These are phyloP conservation scores for Oreotrochilus melanogaster DNA, from an alignment of 2,113 vertebrate genomes.

Conservation along the genomic window DNA sequence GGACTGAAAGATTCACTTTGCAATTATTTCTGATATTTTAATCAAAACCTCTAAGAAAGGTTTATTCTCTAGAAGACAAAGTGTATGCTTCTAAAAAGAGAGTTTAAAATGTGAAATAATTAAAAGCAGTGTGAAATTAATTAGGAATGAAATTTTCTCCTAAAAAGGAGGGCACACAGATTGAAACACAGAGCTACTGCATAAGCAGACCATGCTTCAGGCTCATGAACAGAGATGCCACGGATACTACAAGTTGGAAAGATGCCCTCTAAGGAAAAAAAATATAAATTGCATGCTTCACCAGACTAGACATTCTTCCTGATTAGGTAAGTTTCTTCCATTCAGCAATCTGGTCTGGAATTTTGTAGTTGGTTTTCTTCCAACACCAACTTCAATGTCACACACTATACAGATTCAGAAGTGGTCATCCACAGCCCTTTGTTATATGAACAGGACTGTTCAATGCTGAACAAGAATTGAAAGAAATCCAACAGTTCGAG, in stretches of 20 bases:
- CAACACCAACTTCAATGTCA: background rate
- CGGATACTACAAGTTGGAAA: background rate
- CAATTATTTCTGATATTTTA: slow-evolving; percentile 21
- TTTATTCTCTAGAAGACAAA: background rate
- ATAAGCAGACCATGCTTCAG: background rate
- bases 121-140: background rate
- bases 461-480: background rate
- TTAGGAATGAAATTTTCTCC: background rate
- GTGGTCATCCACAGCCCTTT: background rate
- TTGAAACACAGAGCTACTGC: background rate
- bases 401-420: background rate
- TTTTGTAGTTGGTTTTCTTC: background rate
- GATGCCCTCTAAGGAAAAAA: background rate
- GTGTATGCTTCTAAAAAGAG: background rate
- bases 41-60: background rate
- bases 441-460: background rate
- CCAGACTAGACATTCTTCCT: background rate
- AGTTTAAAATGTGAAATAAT: background rate
- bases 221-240: background rate
- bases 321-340: background rate
- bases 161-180: background rate
- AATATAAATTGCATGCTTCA: background rate
- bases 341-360: background rate
- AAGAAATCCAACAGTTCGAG: background rate
- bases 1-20: background rate